Evolutionary conservation across 2,888 invertebrate genomes (phyloP).

Genomic region (Diadromus collaris): DNA sequence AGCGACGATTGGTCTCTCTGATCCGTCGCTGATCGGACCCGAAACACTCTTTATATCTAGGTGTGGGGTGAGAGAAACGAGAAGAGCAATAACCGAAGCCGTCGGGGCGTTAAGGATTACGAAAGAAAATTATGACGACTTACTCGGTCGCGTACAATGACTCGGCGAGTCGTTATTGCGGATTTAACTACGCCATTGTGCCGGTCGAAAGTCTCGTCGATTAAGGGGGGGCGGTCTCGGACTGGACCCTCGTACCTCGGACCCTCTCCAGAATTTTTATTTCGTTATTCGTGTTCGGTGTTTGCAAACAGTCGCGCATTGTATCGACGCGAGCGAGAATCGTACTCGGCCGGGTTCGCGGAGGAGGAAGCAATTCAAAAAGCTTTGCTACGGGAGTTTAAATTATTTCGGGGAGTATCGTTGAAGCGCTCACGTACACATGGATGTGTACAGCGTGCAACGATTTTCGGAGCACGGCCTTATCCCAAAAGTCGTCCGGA

Average conservation of each 20-base stretch:
- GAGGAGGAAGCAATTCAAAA: conserved; percentile 16
- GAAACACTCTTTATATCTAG: conserved; percentile 35
- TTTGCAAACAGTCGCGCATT: conserved; percentile 27
- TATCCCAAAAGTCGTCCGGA: conserved; percentile 45
- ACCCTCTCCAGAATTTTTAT: conserved; percentile 2
- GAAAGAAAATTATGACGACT: conserved; percentile 58
- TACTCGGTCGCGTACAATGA: conserved; percentile 46
- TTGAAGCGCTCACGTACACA: background rate
- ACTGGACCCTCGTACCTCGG: background rate
- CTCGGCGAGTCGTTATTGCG: conserved; percentile 49
- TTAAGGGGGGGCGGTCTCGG: background rate
- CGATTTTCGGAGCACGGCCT: conserved; percentile 1
- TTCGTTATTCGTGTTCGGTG: conserved; percentile 1
- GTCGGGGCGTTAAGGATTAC: conserved; percentile 57
- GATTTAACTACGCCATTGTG: conserved; percentile 32
- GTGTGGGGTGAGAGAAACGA: background rate
- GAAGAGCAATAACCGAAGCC: conserved; percentile 43
- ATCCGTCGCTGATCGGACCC: conserved; percentile 32
- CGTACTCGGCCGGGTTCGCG: background rate
- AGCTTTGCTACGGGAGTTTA: conserved; percentile 12
- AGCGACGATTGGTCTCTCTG: conserved; percentile 43
- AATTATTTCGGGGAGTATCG: conserved; percentile 1
- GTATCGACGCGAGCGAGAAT: background rate
- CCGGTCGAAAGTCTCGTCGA: background rate
- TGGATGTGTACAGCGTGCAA: background rate